Base-by-base conservation (phyloP, 2,888 invertebrate genomes). In the Acrocera orbiculus region DNA sequence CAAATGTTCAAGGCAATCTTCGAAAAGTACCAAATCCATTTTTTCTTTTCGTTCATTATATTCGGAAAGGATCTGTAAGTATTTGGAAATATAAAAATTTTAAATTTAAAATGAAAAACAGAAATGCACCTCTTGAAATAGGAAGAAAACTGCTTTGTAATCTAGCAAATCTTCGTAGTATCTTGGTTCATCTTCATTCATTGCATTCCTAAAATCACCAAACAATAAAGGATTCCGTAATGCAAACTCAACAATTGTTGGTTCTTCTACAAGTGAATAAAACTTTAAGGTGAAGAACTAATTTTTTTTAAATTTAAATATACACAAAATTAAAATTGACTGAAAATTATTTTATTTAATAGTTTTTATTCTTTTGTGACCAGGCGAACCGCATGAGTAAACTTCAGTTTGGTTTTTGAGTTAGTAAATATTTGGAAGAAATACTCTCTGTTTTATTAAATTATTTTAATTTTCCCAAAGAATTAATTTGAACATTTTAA, bases 1-100 rank as follows among this genome's bases (percentile, higher is more conserved):
- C 48, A 92, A 54, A 56, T 93, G 90, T 51, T 92, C 89, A 32
- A 92, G 59, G 26, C 87, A 90, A 52, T 90, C 89, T 50, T 92
- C 83, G 53, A 92, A 92, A 16, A 92, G 63, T 0, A 92, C 87
- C 42, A 92, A 66, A 16, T 73, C 75, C 62, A 90, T 66, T 49
- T 77, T 76, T 38, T 65, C 65, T 31, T 70, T 64, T 16, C 70
- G 69, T 44, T 86, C 86, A 51, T 81, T 82, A 58, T 80, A 89
- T 44, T 87, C 81, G 44, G 82, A 82, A 27, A 89, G 54, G 41
- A 90, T 83, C 77, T 81, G 46, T 2, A 40, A 38, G 40, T n/a
- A 25, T 15, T 28, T 25, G 19, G 9, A 34, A 23, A 28, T 7
- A 34, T 23, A 8, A 25, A 23, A 37, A 24, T 24, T 17, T 29